Evolutionary conservation across 2,888 invertebrate genomes (phyloP), one percentile per base, ranked within the genome.

Genomic region (Melinaea marsaeus): DNA sequence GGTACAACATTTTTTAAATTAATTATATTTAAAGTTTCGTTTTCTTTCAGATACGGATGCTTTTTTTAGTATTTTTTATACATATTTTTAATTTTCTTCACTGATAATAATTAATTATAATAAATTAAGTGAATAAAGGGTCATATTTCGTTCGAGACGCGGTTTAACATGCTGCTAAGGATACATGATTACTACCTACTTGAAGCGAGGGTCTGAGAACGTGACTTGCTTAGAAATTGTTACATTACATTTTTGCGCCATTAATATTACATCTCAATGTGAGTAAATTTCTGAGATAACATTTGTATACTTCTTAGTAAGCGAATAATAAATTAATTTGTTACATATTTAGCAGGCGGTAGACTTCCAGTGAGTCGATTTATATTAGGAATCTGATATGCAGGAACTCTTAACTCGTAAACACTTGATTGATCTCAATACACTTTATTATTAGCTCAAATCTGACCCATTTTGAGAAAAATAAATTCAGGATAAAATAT

Each of bases 401-500:
- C 45, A 13, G 6, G 46, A 54, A 35, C 46, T 60, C 13, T 33
- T 7, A 54, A n/a, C 4, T 54, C 13, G 13, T 34, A 34, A 48
- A 34, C 35, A 32, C 13, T 7, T 13, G 35, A 33, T 48, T 37
- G 47, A 59, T 4, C 42, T 51, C 57, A 32, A 54, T n/a, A 58
- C 59, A 64, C 57, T 54, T 60, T 56, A 51, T 58, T 65, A 61
- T 57, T 63, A 60, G 34, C 57, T 58, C 51, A 60, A 61, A 37
- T 46, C 55, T 51, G 62, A 47, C 64, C 60, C 35, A 54, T 57
- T 62, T 61, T 61, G 51, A 55, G 65, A 34, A 58, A 57, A 46
- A 58, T 60, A 32, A 46, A 58, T 64, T 62, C 58, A 62, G 55
- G 63, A 57, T 64, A 62, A 66, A 60, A 64, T 55, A 58, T 22